Conservation (phyloP, 2,113 vertebrate genomes). For the Pardalotus punctatus region DNA sequence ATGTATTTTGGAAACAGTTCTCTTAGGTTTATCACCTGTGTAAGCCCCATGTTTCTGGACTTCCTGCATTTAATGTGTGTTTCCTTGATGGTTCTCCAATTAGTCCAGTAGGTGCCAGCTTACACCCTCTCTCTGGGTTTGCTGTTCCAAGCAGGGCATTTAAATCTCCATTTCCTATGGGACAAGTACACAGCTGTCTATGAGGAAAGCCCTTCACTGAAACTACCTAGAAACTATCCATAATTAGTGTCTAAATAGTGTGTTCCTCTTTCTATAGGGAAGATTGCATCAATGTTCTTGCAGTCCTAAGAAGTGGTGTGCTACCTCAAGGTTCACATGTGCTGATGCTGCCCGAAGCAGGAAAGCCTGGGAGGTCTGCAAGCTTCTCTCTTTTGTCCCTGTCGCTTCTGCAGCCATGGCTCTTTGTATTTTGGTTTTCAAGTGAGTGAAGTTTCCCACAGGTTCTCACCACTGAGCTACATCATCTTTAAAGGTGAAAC, state of each 20-base stretch:
- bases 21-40: neutral
- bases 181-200: neutral
- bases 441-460: neutral
- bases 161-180: neutral
- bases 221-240: neutral
- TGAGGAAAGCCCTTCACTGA: neutral
- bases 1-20: neutral
- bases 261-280: neutral
- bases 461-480: neutral
- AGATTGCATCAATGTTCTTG: rapidly evolving
- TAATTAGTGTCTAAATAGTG: neutral
- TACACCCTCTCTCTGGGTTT: neutral
- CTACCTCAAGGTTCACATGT: neutral
- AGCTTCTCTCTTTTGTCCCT: neutral
- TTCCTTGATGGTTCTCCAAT: neutral
- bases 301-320: neutral
- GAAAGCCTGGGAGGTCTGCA: neutral
- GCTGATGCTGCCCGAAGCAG: neutral
- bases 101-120: neutral
- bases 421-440: neutral
- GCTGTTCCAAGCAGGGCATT: neutral
- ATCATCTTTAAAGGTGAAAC: neutral
- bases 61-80: neutral
- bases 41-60: neutral
- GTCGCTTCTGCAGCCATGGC: neutral